Conservation (phyloP, 2,113 vertebrate species). For the Nesoenas mayeri region DNA sequence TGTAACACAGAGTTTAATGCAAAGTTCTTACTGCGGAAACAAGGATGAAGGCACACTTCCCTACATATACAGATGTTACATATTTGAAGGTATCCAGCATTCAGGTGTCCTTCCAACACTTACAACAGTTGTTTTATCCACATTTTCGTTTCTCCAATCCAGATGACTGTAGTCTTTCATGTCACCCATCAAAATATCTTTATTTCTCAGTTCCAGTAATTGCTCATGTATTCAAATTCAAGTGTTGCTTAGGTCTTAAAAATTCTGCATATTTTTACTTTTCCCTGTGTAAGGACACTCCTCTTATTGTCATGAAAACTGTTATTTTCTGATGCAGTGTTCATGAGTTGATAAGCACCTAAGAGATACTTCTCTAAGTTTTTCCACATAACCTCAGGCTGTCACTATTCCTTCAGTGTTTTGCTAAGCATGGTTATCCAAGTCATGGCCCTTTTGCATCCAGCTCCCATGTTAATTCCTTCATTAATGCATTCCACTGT, state of each 20-base stretch:
- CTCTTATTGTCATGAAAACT: neutral
- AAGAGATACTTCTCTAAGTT: neutral
- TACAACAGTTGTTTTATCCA: neutral
- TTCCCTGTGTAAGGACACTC: neutral
- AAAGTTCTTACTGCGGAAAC: neutral
- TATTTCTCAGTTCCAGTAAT: neutral
- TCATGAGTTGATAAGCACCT: neutral
- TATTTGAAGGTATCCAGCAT: neutral
- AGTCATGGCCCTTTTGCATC: neutral
- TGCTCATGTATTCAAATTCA: neutral
- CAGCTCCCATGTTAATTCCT: neutral
- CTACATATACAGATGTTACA: neutral
- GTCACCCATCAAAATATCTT: neutral
- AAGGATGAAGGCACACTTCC: neutral
- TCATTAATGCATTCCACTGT: neutral
- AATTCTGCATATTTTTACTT: neutral
- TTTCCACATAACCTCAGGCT: neutral
- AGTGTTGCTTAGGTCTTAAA: neutral
- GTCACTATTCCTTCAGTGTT: neutral
- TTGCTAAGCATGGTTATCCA: neutral
- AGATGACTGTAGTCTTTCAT: neutral
- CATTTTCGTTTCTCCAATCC: neutral
- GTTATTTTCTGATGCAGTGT: neutral
- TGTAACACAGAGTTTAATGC: neutral
- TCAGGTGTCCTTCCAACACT: neutral